A percentile compares a stretch with the other conserved stretches of the same genome.
Conservation (phyloP, 2,888 invertebrate genomes). For the Arge pagana region DNA sequence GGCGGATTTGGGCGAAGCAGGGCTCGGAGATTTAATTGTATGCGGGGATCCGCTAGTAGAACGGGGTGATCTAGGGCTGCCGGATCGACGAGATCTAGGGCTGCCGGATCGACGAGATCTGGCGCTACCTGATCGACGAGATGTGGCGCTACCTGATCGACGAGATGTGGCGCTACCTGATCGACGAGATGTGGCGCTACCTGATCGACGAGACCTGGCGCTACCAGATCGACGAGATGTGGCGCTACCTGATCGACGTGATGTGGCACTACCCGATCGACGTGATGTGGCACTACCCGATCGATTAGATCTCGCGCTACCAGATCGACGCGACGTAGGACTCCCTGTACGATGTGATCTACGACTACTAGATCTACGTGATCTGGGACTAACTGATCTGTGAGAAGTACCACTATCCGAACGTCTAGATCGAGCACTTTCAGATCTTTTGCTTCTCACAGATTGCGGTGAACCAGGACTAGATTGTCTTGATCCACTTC, state of each 20-base stretch:
- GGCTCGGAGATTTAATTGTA: slow-evolving; percentile 49
- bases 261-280: no score
- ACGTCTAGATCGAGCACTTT: slow-evolving; percentile 40
- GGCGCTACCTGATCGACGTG: no score
- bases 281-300: slow-evolving; percentile 30
- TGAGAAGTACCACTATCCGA: slow-evolving; percentile 26
- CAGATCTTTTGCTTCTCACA: slow-evolving; percentile 42
- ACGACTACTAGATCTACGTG: slow-evolving; percentile 26
- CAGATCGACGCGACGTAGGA: no score
- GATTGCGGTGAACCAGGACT: slow-evolving; percentile 45
- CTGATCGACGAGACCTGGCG: no score
- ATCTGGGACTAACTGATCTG: slow-evolving; percentile 32
- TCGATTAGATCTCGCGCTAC: slow-evolving; percentile 24
- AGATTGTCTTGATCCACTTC: slow-evolving; percentile 47
- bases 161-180: no score
- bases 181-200: no score
- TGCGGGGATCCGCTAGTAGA: slow-evolving; percentile 42
- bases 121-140: no score
- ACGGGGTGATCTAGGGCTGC: slow-evolving; percentile 34
- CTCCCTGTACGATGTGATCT: slow-evolving; percentile 19
- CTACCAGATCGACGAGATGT: no score
- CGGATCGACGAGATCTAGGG: no score
- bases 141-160: no score
- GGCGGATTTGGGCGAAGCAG: slow-evolving; percentile 43
- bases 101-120: no score